Conservation (phyloP, 23 tunicate species). For the Botrylloides violaceus region DNA sequence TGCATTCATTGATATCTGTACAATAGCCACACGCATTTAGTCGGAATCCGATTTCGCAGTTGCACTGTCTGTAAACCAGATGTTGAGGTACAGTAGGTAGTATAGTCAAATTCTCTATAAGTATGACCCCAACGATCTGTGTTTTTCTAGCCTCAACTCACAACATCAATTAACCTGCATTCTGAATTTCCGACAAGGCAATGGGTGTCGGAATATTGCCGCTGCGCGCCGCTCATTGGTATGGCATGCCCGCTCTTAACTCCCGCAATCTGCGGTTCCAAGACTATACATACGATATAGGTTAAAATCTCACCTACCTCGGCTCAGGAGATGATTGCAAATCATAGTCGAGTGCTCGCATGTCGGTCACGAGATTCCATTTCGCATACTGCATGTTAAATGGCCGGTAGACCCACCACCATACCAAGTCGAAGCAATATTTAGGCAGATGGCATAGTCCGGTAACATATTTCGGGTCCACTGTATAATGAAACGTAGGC, state of each 20-base stretch:
- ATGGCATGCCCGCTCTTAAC: too few species aligned
- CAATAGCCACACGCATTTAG: conserved; percentile 13
- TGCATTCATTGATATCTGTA: conserved; percentile 17
- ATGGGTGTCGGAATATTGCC: too few species aligned
- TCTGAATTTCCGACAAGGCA: too few species aligned
- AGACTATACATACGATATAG: too few species aligned
- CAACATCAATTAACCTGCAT: too few species aligned
- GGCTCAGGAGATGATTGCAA: too few species aligned
- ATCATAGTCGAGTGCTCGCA: too few species aligned
- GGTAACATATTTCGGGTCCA: neutral
- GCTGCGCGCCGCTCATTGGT: too few species aligned
- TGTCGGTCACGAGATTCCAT: conserved; percentile 6
- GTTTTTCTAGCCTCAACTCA: too few species aligned
- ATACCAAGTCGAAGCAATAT: neutral
- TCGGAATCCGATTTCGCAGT: neutral
- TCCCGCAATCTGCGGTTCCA: too few species aligned
- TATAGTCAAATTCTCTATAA: neutral
- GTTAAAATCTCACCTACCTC: too few species aligned
- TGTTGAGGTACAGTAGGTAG: neutral
- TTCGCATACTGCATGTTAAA: neutral
- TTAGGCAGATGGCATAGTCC: neutral
- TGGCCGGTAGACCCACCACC: conserved; percentile 11
- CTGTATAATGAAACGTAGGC: neutral
- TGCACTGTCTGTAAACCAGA: neutral
- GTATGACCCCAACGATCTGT: neutral